Base-by-base conservation (phyloP, 2,888 invertebrate species). In the Malthinus seriepunctatus region DNA sequence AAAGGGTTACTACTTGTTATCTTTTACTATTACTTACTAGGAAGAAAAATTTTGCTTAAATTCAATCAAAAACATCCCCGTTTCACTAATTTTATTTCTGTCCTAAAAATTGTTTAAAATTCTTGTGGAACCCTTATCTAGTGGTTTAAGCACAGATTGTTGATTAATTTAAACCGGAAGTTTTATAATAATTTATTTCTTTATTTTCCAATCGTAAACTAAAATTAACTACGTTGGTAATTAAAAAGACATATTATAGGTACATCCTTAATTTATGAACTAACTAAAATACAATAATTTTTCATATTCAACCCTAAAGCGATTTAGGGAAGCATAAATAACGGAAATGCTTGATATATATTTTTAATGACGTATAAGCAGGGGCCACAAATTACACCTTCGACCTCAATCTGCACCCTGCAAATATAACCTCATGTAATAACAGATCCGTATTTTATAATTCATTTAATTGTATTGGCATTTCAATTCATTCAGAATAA, bases 361-460 rank as follows among this genome's bases (percentile, higher is more conserved):
- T 72, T 71, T 74, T 74, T 74, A 74, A 75, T 74, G 74, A 73
- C 71, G 70, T 67, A 66, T 63, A 67, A 67, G 64, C 63, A 65
- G 68, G 72, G 71, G 68, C 67, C 67, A 69, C 72, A 73, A 75
- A 74, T 75, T 74, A 72, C 71, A 72, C 71, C 72, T 73, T 71
- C 73, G 73, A 74, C 73, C 73, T 67, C 64, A 68, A 70, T 71
- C 71, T 71, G 67, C 68, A 66, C 71, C 68, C 63, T 62, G 56
- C 57, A 63, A 63, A 49, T 46, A 57, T 58, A 66, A 69, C 69
- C n/a, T n/a, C n/a, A n/a, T n/a, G 67, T 67, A 66, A 60, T 42
- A 32, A 50, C 67, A 68, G 69, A 65, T 59, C n/a, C 32, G 59
- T 11, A 60, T 45, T 63, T 23, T n/a, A n/a, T n/a, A n/a, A n/a